Evolutionary conservation across 92 coral and sea anemone genomes (phyloP).

Genomic region (Zoanthus sansibaricus): DNA sequence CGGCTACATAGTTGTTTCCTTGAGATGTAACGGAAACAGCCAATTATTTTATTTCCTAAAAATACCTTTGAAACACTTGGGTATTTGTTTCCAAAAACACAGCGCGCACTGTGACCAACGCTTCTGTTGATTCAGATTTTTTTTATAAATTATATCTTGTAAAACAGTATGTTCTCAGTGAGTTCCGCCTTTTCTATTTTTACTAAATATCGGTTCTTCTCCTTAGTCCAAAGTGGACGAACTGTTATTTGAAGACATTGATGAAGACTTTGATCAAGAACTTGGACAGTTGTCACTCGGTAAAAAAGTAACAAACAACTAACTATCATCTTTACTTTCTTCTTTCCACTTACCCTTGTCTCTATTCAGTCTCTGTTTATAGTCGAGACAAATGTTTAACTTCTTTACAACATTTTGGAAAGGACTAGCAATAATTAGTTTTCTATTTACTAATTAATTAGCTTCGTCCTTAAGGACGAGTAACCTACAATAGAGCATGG

Average conservation of each 20-base stretch:
- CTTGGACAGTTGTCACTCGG: constrained; percentile 81
- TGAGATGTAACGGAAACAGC: not conserved
- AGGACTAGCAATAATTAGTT: no score
- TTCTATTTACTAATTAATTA: no score
- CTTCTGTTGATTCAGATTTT: not conserved
- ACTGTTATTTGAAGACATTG: constrained; percentile 93
- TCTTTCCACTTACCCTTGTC: no score
- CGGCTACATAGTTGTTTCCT: not conserved
- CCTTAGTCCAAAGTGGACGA: constrained; percentile 67
- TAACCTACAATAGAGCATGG: not conserved
- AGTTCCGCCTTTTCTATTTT: not conserved
- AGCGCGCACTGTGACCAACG: not conserved
- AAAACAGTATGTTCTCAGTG: not conserved
- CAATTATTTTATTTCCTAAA: not conserved
- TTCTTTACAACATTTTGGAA: no score
- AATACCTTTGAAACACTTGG: not conserved
- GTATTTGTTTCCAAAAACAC: not conserved
- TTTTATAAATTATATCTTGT: not conserved
- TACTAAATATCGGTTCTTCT: not conserved
- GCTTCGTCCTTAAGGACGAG: no score
- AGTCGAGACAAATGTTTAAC: no score
- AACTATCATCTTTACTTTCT: not conserved
- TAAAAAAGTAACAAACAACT: constrained; percentile 18
- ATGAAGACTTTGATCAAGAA: constrained; percentile 88
- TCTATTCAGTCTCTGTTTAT: no score